Conservation (phyloP, 2,797 vertebrate species). For the Tachyglossus aculeatus region DNA sequence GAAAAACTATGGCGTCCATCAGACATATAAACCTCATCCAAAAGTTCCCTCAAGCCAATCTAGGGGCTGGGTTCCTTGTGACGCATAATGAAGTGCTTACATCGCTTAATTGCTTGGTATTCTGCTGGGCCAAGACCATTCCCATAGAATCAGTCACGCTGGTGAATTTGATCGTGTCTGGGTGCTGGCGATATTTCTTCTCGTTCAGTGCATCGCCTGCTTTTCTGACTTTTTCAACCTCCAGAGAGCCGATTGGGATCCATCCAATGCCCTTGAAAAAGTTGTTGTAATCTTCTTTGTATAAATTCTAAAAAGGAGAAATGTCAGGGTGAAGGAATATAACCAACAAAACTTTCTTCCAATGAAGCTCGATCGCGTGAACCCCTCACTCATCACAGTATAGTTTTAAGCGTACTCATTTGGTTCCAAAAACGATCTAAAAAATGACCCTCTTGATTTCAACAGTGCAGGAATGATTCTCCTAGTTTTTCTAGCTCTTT, state of each 20-base stretch:
- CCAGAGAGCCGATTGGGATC: conserved; percentile 91
- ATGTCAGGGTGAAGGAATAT: neutral
- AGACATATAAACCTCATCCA: neutral
- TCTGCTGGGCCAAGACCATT: conserved; percentile 88
- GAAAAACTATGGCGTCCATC: neutral
- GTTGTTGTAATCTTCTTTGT: conserved; percentile 89
- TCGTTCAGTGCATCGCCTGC: conserved; percentile 87
- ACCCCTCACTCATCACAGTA: too few species aligned
- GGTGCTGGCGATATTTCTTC: conserved; percentile 90
- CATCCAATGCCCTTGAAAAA: conserved; percentile 89
- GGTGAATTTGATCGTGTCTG: conserved; percentile 90
- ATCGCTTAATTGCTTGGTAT: conserved; percentile 86
- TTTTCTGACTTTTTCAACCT: conserved; percentile 87
- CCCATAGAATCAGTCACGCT: conserved; percentile 85
- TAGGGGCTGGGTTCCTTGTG: too few species aligned
- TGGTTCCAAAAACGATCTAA: too few species aligned
- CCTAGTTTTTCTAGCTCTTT: too few species aligned
- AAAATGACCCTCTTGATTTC: too few species aligned
- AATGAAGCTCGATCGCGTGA: too few species aligned
- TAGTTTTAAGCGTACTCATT: too few species aligned
- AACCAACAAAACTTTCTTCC: neutral
- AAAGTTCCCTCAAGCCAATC: too few species aligned
- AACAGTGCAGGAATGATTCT: too few species aligned
- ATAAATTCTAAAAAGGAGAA: conserved; percentile 77
- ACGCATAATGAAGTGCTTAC: conserved; percentile 81